A percentile compares a stretch with the other conserved stretches of the same genome.
Conservation (phyloP, 2,888 invertebrate species). For the Ophion obscuratus region DNA sequence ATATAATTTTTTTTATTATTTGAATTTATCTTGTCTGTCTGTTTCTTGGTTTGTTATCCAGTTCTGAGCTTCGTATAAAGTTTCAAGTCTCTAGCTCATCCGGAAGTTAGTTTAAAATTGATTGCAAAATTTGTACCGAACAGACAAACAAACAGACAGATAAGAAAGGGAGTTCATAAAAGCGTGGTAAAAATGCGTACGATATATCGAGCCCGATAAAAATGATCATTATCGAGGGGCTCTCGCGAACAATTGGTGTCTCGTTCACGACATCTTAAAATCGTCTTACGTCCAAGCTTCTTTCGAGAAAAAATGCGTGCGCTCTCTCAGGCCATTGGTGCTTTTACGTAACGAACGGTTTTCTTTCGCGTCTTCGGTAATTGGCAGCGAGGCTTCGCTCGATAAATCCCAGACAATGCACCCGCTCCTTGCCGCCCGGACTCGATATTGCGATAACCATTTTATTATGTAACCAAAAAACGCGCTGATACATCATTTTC, state of each 20-base stretch:
- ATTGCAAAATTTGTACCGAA: too few relatives aligned
- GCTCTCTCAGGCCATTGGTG: conserved; percentile 26
- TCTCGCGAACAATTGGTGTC: not conserved
- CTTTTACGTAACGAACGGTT: conserved; percentile 64
- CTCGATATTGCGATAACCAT: conserved; percentile 70
- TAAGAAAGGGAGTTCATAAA: not conserved
- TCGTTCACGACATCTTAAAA: conserved; percentile 24
- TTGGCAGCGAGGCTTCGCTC: conserved; percentile 76
- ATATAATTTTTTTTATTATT: too few relatives aligned
- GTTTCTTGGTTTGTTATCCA: too few relatives aligned
- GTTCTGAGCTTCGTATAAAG: too few relatives aligned
- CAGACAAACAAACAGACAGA: not conserved
- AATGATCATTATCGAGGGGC: conserved; percentile 14
- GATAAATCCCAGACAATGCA: conserved; percentile 79
- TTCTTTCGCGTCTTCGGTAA: conserved; percentile 68
- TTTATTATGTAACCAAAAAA: conserved; percentile 51
- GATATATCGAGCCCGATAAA: conserved; percentile 2
- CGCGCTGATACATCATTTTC: conserved; percentile 47
- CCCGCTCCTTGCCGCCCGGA: conserved; percentile 60
- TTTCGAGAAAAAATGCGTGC: not conserved
- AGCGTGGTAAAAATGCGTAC: not conserved
- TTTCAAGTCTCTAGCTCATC: too few relatives aligned
- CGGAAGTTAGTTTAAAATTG: too few relatives aligned
- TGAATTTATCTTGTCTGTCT: too few relatives aligned
- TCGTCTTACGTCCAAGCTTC: conserved; percentile 18